Evolutionary conservation across 1,140 invertebrate genomes (phyloP).

Genomic region (Solen grandis): DNA sequence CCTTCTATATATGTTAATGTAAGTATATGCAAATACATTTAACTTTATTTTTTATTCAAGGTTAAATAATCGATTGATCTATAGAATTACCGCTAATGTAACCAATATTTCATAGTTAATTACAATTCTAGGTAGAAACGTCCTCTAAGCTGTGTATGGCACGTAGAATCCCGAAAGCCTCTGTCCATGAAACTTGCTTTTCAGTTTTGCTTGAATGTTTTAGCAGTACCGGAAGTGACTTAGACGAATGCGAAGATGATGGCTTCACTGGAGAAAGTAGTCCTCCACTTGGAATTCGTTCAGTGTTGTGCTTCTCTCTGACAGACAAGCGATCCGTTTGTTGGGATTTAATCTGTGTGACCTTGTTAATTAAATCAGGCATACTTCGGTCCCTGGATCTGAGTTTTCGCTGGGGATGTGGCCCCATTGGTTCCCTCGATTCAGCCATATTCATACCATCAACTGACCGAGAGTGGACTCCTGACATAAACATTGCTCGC

Average conservation of each 20-base stretch:
- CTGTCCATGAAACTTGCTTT: conserved; percentile 40
- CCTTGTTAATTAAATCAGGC: conserved; percentile 36
- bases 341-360: conserved; percentile 20
- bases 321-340: conserved; percentile 33
- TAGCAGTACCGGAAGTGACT: conserved; percentile 37
- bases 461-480: conserved; percentile 27
- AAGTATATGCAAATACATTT: too few relatives aligned
- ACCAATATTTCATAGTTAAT: too few relatives aligned
- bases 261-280: conserved; percentile 36
- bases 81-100: too few relatives aligned
- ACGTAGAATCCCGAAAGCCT: conserved; percentile 44
- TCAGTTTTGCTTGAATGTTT: conserved; percentile 31
- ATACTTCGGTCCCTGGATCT: conserved; percentile 39
- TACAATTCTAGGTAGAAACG: conserved; percentile 17
- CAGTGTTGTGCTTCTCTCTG: not conserved
- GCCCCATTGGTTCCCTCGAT: not conserved
- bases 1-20: too few relatives aligned
- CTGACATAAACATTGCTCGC: not conserved
- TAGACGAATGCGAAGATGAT: conserved; percentile 36
- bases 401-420: not conserved
- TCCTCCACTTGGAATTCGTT: not conserved
- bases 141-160: conserved; percentile 43
- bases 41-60: too few relatives aligned
- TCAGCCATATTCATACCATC: not conserved
- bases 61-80: too few relatives aligned